Evolutionary conservation across 2,888 invertebrate species (phyloP).

Genomic region (Microctonus hyperodae): DNA sequence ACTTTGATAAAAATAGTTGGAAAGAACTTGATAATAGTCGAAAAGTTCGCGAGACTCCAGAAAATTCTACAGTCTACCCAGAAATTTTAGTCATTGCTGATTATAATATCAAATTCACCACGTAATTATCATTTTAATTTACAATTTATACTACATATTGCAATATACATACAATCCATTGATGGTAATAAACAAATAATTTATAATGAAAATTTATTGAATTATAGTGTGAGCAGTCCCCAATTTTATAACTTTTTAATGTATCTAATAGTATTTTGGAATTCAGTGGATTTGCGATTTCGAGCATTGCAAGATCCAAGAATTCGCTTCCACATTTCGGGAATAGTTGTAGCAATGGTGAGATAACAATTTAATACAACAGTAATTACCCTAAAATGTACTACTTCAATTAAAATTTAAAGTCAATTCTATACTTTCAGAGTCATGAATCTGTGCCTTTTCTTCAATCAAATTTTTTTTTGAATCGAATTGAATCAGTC

Average conservation of each 20-base stretch:
- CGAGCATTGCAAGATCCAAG: background rate
- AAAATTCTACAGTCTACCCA: background rate
- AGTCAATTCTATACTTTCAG: background rate
- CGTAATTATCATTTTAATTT: background rate
- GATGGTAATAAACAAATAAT: too few species aligned
- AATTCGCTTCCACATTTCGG: background rate
- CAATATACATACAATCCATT: too few species aligned
- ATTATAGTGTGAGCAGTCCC: background rate
- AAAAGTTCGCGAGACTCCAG: background rate
- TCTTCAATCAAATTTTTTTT: too few species aligned
- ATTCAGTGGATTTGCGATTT: constrained; percentile 5
- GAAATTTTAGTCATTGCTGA: background rate
- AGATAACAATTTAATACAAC: background rate
- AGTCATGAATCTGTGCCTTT: background rate
- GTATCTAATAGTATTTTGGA: background rate
- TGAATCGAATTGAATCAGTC: background rate
- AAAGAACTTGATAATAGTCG: background rate
- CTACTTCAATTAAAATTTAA: background rate
- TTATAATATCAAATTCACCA: background rate
- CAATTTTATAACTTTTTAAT: background rate
- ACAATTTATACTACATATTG: background rate
- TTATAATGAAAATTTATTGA: too few species aligned
- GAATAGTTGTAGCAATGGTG: constrained; percentile 3
- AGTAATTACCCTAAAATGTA: too few species aligned
- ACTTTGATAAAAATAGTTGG: background rate